Conservation (phyloP, 2,797 vertebrate species). For the Caiman crocodilus region DNA sequence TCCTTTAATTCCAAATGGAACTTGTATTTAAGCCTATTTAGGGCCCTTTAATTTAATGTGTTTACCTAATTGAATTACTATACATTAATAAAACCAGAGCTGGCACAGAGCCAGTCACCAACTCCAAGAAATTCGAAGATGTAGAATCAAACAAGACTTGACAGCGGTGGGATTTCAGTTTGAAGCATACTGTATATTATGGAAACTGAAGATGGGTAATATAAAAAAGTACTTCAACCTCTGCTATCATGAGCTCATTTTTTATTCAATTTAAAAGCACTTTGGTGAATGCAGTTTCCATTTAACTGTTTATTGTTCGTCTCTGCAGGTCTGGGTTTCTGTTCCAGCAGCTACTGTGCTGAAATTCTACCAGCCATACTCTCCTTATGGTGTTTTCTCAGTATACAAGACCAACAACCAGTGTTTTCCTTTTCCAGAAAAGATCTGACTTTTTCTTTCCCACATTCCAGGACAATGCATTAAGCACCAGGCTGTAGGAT, state of each 20-base stretch:
- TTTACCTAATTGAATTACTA: conserved; percentile 12
- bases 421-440: too few relatives aligned
- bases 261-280: not conserved
- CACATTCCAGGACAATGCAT: too few relatives aligned
- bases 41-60: not conserved
- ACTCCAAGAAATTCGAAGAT: not conserved
- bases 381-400: not conserved
- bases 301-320: not conserved
- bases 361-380: not conserved
- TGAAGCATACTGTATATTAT: not conserved
- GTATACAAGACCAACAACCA: not conserved
- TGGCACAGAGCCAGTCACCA: not conserved
- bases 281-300: not conserved
- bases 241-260: not conserved
- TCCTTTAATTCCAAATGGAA: conserved; percentile 42
- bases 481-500: too few relatives aligned
- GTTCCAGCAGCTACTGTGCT: not conserved
- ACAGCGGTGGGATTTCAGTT: not conserved
- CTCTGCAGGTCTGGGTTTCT: not conserved
- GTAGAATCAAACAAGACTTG: not conserved
- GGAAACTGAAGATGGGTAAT: not conserved
- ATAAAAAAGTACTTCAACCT: not conserved
- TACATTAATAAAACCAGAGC: not conserved
- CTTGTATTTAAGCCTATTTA: conserved; percentile 5
- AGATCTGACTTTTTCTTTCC: too few relatives aligned